A percentile compares a stretch with the other conserved stretches of the same genome.
These are phyloP conservation scores for Phataginus tricuspis DNA, from an alignment of 2,797 vertebrate species.

Conservation along the genomic window DNA sequence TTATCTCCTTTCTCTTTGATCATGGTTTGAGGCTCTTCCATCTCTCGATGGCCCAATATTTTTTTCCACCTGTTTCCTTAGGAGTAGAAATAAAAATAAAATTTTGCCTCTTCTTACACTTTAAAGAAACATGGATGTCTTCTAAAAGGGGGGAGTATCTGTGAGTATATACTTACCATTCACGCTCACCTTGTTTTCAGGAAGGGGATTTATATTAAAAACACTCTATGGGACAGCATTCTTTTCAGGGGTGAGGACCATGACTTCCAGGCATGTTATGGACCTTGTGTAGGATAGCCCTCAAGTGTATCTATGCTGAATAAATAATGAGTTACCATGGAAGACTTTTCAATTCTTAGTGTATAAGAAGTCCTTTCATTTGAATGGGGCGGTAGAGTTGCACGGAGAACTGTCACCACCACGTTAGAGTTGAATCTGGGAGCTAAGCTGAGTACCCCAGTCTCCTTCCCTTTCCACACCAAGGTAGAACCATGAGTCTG, in stretches of 20 bases:
- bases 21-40: background rate
- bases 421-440: background rate
- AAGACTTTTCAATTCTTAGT: background rate
- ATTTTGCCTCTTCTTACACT: background rate
- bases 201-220: conserved; percentile 5
- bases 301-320: background rate
- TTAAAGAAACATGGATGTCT: background rate
- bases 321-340: conserved; percentile 15
- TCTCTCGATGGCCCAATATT: background rate
- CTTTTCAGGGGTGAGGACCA: background rate
- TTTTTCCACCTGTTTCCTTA: background rate
- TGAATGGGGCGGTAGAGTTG: background rate
- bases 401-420: background rate
- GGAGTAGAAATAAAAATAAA: conserved; percentile 2
- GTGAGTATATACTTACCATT: background rate
- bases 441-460: background rate
- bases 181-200: background rate
- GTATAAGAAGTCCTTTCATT: background rate
- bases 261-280: conserved; percentile 24
- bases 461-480: background rate
- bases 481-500: background rate
- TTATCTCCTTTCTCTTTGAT: background rate
- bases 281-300: background rate
- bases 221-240: background rate
- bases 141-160: background rate